phyloP scores from a whole-genome alignment of 2,113 vertebrate species.

The Triplophysa tibetana region DNA sequence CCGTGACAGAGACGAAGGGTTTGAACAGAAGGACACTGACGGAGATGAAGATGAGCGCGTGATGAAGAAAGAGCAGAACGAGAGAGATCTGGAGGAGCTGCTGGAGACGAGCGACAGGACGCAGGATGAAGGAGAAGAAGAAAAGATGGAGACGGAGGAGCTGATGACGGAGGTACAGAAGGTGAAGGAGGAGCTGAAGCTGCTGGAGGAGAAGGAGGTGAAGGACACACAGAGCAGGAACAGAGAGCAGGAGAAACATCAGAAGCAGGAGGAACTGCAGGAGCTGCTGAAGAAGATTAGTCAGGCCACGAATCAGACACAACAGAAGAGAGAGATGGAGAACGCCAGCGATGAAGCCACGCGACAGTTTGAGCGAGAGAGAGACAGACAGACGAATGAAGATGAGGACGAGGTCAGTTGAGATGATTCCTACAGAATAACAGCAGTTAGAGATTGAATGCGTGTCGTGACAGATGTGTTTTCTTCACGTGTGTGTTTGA shows the following conservation, averaged over 20 bases:
- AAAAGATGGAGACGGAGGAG: constrained; percentile 57
- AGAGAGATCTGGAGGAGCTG: constrained; percentile 65
- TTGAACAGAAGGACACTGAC: constrained; percentile 55
- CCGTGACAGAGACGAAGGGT: constrained; percentile 49
- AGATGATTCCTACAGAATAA: constrained; percentile 39
- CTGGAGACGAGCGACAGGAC: constrained; percentile 64
- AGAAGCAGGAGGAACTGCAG: constrained; percentile 46
- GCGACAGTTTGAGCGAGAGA: constrained; percentile 53
- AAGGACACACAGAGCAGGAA: constrained; percentile 42
- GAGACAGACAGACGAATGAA: constrained; percentile 52
- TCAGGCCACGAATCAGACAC: constrained; percentile 50
- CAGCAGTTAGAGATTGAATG: too few relatives aligned
- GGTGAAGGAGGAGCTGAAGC: constrained; percentile 41
- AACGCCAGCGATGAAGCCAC: constrained; percentile 63
- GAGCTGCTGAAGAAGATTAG: constrained; percentile 47
- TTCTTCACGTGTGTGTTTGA: constrained; percentile 25
- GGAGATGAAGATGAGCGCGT: constrained; percentile 55
- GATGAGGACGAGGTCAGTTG: constrained; percentile 58
- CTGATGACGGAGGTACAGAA: not conserved
- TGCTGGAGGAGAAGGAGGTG: constrained; percentile 61
- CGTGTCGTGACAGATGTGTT: not conserved
- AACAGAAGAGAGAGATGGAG: constrained; percentile 53
- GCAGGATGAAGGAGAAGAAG: constrained; percentile 56
- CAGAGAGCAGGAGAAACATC: constrained; percentile 27
- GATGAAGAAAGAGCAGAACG: constrained; percentile 54